A percentile compares a stretch with the other conserved stretches of the same genome.
phyloP scores from a whole-genome alignment of 2,113 vertebrate species.

The Corynorhinus townsendii region DNA sequence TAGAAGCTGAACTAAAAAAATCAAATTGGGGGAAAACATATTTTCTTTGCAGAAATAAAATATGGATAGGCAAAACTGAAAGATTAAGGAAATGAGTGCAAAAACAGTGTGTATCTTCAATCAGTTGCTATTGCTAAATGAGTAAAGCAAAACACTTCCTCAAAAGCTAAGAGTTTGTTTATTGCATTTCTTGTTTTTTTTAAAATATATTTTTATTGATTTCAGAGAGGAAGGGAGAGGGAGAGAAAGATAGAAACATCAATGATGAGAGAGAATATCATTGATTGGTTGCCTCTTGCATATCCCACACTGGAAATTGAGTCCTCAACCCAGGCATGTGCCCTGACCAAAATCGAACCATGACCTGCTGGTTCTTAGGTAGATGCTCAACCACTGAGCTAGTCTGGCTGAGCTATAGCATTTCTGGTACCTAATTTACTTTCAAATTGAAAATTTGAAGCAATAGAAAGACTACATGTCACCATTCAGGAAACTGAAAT shows the following conservation, averaged over 20 bases:
- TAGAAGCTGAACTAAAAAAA: neutral
- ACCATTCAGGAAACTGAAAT: neutral
- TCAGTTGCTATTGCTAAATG: neutral
- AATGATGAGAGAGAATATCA: too few relatives aligned
- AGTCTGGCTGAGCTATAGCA: too few relatives aligned
- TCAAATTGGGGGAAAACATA: neutral
- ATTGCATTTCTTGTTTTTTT: neutral
- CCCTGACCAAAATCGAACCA: too few relatives aligned
- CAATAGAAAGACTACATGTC: neutral
- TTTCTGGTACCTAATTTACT: neutral
- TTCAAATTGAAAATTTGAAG: neutral
- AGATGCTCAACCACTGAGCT: too few relatives aligned
- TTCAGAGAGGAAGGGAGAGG: too few relatives aligned
- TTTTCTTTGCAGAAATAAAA: conserved; percentile 20
- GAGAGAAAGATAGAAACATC: too few relatives aligned
- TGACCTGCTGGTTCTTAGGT: too few relatives aligned
- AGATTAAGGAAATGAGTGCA: neutral
- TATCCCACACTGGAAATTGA: too few relatives aligned
- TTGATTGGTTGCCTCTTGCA: too few relatives aligned
- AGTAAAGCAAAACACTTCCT: neutral
- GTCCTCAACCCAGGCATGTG: too few relatives aligned
- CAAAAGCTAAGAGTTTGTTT: neutral
- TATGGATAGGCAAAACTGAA: neutral
- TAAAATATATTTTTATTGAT: too few relatives aligned
- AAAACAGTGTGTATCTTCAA: neutral